Evolutionary conservation across 2,797 vertebrate species (phyloP), one percentile per base, ranked within the genome.

Genomic region (Rhincodon typus): DNA sequence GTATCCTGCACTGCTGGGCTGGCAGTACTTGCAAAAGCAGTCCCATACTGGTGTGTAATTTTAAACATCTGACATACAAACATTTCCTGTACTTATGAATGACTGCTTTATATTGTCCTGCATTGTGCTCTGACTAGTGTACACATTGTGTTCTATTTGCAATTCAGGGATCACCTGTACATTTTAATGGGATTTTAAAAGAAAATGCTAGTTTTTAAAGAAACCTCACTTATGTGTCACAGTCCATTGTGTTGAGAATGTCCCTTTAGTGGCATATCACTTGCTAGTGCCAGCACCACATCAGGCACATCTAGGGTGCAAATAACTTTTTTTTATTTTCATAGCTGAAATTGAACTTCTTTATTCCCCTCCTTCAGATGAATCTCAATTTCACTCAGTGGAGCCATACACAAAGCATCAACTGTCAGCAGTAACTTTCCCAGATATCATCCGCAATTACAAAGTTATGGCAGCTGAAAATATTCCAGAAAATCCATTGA

Each of bases 381-480:
- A 99, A 96, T 97, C 97, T 0, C 96, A 98, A 94, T 99, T 98
- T 96, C 99, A 99, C 95, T 99, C 99, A 0, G 99, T 99, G 53
- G 99, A 99, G 79, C 99, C 99, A 0, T 99, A 99, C 97, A 99
- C 99, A 0, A 99, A 98, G 97, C 99, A 98, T 97, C 99, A 99
- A 96, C 98, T 99, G 69, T 97, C 97, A 0, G 99, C 99, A 0
- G 99, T 99, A 23, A 98, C 98, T 0, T 98, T 99, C 96, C 98
- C 99, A 0, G 99, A 99, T 97, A 99, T 99, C 97, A 99, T 99
- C 96, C 98, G 99, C 72, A 99, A 98, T 96, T 99, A 99, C 97
- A 99, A 99, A 97, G 99, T 99, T 96, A 99, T 99, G 99, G 99
- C 99, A 0, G 98, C 98, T 0, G 99, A 99, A 72, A 99, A 99